Base-by-base conservation (phyloP, 2,113 vertebrate species). In the Taurulus bubalis region DNA sequence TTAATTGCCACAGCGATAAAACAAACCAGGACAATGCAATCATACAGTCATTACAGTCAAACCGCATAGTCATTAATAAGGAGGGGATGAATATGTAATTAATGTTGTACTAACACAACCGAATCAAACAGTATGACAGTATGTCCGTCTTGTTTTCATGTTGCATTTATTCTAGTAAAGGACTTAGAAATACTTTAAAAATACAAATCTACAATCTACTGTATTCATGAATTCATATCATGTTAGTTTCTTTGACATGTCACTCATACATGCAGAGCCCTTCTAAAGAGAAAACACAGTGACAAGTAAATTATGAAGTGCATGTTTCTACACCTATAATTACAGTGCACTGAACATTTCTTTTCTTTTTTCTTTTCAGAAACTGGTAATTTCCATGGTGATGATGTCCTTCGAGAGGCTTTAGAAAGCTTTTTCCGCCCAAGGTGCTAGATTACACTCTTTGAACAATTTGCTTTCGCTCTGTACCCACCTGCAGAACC, bases 311-410 rank as follows among this genome's bases (percentile, higher is more conserved):
- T 79, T 69, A 81, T 62, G 16, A 51, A 71, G 40, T 16, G n/a
- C 71, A 63, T 78, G 56, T 67, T 79, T 79, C 58, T 30, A 71
- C 59, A 67, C 71, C 83, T 69, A 74, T 87, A 85, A 89, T 90
- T 83, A 82, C 66, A 47, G 63, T 14, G 32, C 73, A 36, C 32
- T 71, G 66, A 77, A 69, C 14, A 69, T 82, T 75, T 85, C 30
- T 83, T 77, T 53, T n/a, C 42, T 45, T 2, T 47, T 47, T 85
- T 78, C 72, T 88, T 88, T 79, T 85, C 75, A 75, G 73, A 83
- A 59, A 59, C 71, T 68, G 69, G 73, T 79, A 68, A 91, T 91
- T 91, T 88, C 87, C 89, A 87, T 90, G 85, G 89, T 80, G 84
- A 90, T 79, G 69, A 72, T 86, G 67, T 83, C 82, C 84, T 87